Conservation (phyloP, 2,797 vertebrate species). For the Macroramphosus scolopax region DNA sequence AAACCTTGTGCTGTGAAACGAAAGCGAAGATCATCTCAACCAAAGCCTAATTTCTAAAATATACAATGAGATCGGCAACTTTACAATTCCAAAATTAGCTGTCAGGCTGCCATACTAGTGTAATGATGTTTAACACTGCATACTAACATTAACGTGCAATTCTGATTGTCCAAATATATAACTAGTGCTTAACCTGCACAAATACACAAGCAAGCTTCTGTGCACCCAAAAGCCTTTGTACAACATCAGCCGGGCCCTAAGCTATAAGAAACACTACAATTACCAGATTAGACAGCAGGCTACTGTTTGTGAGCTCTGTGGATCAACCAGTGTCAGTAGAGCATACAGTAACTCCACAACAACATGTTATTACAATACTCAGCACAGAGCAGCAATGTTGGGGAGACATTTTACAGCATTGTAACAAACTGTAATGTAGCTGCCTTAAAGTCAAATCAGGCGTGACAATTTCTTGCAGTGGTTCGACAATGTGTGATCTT, state of each 20-base stretch:
- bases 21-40: neutral
- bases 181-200: neutral
- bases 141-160: constrained; percentile 12
- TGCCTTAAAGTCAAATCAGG: constrained; percentile 1
- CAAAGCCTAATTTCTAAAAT: constrained; percentile 9
- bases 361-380: constrained; percentile 20
- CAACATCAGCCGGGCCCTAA: constrained; percentile 41
- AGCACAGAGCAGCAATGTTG: constrained; percentile 19
- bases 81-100: constrained; percentile 6
- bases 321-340: constrained; percentile 32
- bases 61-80: constrained; percentile 1
- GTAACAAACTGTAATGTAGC: constrained; percentile 1
- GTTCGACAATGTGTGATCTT: neutral
- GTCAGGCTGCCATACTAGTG: neutral
- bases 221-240: constrained; percentile 35
- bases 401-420: neutral
- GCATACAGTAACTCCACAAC: constrained; percentile 27
- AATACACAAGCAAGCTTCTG: constrained; percentile 10
- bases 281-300: constrained; percentile 63
- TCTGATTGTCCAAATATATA: constrained; percentile 3
- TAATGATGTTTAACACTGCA: no score
- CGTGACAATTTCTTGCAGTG: neutral
- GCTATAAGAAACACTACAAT: constrained; percentile 53
- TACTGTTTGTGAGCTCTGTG: constrained; percentile 50
- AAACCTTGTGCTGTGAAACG: no score